Base-by-base conservation (phyloP, 1,140 invertebrate genomes). In the Mycetomoellerius zeteki region DNA sequence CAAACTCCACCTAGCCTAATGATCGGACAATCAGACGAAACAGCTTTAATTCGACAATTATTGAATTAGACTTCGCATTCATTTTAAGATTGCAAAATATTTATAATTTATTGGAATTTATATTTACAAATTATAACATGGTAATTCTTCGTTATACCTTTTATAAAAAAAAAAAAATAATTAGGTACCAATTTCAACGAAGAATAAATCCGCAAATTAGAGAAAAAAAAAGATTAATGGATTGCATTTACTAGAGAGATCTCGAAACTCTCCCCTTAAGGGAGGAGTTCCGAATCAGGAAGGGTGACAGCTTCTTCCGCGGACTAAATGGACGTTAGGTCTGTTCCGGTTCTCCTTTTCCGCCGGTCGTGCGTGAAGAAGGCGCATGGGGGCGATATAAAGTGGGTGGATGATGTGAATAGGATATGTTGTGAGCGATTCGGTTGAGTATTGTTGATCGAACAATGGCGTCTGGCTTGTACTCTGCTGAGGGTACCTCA, bases 401-500 rank as follows among this genome's bases (percentile, higher is more conserved):
- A 93, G 93, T 94, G 92, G 93, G 93, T 94, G 91, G 92, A 92
- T 91, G 87, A 93, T 92, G 93, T 93, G 93, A 93, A 94, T 94
- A 86, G 93, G 90, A 94, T 94, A 94, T 92, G 92, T 94, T 94
- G 92, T 93, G 92, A 94, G 93, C 91, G 93, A 88, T 93, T 94
- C 91, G 93, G 92, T 91, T 93, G 92, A 93, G 93, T 92, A 94
- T 94, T 94, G 93, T 94, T 92, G 88, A 94, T 93, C 91, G 93
- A 93, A 94, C 93, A 94, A 94, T 94, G 90, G 90, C 92, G 93
- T 94, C 93, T 94, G 93, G 93, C 91, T 92, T 89, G 90, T 91
- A 86, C 89, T 56, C 60, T 85, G 82, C 89, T 88, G 87, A 92
- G 89, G 92, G 92, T 89, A 91, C 76, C 87, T 75, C 92, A 93